phyloP scores from a whole-genome alignment of 2,797 vertebrate species.

The Hippocampus kuda region DNA sequence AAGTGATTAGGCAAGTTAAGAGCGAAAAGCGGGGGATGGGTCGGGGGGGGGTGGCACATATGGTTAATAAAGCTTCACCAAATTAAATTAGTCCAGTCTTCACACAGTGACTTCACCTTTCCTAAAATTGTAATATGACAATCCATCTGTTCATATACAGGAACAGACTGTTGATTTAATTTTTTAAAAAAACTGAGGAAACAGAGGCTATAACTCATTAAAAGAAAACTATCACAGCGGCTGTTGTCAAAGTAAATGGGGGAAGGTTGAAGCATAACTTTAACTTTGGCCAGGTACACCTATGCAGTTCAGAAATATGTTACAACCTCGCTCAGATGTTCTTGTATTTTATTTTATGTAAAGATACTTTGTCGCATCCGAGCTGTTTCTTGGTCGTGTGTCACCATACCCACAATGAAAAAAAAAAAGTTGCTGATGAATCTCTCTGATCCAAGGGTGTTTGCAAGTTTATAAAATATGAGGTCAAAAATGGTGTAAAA shows the following conservation, averaged over 20 bases:
- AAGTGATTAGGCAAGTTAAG: slow-evolving; percentile 7
- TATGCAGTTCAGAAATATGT: neutral
- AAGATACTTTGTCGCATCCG: neutral
- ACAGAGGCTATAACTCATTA: slow-evolving; percentile 50
- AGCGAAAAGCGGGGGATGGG: neutral
- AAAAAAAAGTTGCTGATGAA: neutral
- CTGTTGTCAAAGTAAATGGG: slow-evolving; percentile 21
- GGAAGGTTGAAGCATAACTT: neutral
- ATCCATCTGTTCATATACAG: slow-evolving; percentile 57
- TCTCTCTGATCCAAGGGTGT: neutral
- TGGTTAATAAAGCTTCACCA: slow-evolving; percentile 36
- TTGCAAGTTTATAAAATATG: neutral
- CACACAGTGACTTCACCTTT: slow-evolving; percentile 27
- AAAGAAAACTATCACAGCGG: slow-evolving; percentile 32
- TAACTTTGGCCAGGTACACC: neutral
- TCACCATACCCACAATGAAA: neutral
- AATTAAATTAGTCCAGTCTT: slow-evolving; percentile 49
- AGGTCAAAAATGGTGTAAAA: slow-evolving; percentile 3
- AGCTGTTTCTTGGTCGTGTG: neutral
- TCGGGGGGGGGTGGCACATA: slow-evolving; percentile 10
- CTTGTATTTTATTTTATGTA: neutral
- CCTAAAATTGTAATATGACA: slow-evolving; percentile 57
- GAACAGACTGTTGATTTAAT: slow-evolving; percentile 49
- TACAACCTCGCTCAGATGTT: neutral
- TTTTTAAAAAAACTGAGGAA: slow-evolving; percentile 29